phyloP scores from a whole-genome alignment of 30 jellyfish, hydroid and myxozoan species.

The Pseudorhiza aurosa region DNA sequence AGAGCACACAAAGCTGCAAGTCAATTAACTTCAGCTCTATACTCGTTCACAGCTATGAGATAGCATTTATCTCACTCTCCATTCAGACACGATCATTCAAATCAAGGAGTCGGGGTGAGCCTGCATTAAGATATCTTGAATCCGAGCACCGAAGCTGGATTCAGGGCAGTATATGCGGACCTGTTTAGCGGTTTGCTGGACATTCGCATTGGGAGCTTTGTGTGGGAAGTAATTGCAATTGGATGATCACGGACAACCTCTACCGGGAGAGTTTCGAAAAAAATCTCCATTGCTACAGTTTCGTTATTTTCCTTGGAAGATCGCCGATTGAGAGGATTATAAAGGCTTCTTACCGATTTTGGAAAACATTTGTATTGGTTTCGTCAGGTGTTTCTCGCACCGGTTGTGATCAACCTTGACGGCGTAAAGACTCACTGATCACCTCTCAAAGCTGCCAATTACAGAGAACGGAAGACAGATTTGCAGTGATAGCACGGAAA shows the following conservation, averaged over 20 bases:
- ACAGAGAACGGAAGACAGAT: no score
- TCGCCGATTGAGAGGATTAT: neutral
- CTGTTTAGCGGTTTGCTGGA: conserved; percentile 43
- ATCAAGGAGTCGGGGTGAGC: conserved; percentile 19
- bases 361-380: neutral
- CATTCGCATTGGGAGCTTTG: conserved; percentile 2
- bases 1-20: conserved; percentile 2
- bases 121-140: conserved; percentile 51
- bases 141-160: conserved; percentile 55
- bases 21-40: neutral
- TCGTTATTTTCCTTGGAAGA: neutral
- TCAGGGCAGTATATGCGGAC: conserved; percentile 33
- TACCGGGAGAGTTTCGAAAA: neutral
- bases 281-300: no score
- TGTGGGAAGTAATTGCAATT: neutral
- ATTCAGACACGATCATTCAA: neutral
- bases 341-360: conserved; percentile 23
- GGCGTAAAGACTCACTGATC: no score
- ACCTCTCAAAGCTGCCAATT: no score
- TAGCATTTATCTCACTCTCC: neutral
- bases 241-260: neutral
- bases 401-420: no score
- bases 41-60: conserved; percentile 12
- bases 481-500: no score
- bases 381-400: no score